These are phyloP conservation scores for Caenorhabditis brenneri DNA, from an alignment of 1,140 invertebrate species.

Conservation along the genomic window DNA sequence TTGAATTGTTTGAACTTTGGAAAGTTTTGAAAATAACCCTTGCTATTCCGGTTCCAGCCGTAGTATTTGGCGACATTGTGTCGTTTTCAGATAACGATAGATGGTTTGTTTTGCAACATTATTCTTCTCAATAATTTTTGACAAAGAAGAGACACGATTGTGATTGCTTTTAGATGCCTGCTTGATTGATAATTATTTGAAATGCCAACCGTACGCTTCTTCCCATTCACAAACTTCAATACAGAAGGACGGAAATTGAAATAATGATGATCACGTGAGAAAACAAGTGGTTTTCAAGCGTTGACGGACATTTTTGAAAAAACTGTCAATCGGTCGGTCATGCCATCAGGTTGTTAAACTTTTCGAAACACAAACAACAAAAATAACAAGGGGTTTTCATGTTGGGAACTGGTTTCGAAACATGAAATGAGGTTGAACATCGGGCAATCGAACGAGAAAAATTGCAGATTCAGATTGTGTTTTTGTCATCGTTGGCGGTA, in stretches of 20 bases:
- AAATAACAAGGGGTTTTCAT: slow-evolving; percentile 39
- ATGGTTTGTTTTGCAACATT: slow-evolving; percentile 20
- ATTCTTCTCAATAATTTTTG: slow-evolving; percentile 5
- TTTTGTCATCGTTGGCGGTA: slow-evolving; percentile 30
- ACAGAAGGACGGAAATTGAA: not conserved
- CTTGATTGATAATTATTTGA: slow-evolving; percentile 23
- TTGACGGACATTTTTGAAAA: slow-evolving; percentile 16
- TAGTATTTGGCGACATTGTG: not conserved
- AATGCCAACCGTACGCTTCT: not conserved
- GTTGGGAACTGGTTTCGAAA: slow-evolving; percentile 34
- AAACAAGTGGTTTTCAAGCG: slow-evolving; percentile 23
- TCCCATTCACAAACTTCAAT: not conserved
- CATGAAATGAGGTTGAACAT: slow-evolving; percentile 41
- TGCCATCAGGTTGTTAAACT: slow-evolving; percentile 37
- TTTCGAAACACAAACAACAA: slow-evolving; percentile 36
- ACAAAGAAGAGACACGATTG: not conserved
- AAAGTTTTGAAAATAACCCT: not conserved
- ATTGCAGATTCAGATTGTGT: slow-evolving; percentile 11
- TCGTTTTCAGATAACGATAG: slow-evolving; percentile 19
- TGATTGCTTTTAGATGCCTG: not conserved
- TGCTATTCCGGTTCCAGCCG: not conserved
- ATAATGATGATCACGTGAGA: slow-evolving; percentile 33
- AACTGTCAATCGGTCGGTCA: slow-evolving; percentile 41
- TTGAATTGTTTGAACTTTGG: not conserved
- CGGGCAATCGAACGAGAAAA: slow-evolving; percentile 26